These are phyloP conservation scores for Triplophysa rosa DNA, from an alignment of 2,113 vertebrate species.

Conservation along the genomic window DNA sequence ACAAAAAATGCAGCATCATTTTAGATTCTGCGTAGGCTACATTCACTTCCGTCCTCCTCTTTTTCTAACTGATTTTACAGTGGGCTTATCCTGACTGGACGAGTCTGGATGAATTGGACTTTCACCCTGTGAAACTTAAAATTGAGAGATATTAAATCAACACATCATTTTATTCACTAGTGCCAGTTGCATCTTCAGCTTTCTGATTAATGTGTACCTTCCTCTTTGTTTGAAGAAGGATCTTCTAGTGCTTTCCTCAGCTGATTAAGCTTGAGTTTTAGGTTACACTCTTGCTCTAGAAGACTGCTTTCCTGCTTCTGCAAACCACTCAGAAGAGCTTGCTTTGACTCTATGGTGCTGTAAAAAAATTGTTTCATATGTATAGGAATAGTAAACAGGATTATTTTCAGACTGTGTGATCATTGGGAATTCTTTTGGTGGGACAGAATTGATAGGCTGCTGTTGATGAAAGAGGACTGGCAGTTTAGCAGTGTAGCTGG, in stretches of 20 bases:
- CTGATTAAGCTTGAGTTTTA: conserved; percentile 29
- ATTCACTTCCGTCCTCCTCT: background rate
- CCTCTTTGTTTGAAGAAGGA: background rate
- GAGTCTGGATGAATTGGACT: background rate
- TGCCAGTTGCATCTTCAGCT: background rate
- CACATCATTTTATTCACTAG: no score
- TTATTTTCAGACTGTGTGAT: no score
- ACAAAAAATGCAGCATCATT: background rate
- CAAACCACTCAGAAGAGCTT: conserved; percentile 24
- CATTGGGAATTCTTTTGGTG: background rate
- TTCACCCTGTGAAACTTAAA: conserved; percentile 3
- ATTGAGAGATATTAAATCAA: background rate
- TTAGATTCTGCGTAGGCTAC: background rate
- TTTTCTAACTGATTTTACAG: conserved; percentile 22
- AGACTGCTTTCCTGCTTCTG: conserved; percentile 1
- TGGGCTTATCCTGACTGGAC: background rate
- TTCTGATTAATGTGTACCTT: background rate
- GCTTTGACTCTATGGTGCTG: background rate
- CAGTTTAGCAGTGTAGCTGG: background rate
- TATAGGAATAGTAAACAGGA: no score
- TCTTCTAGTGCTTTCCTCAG: conserved; percentile 8
- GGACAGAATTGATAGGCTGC: background rate
- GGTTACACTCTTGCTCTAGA: conserved; percentile 12
- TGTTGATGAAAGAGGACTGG: background rate
- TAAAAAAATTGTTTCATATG: background rate